Conservation (phyloP, 2,113 vertebrate genomes). For the Osmerus eperlanus region DNA sequence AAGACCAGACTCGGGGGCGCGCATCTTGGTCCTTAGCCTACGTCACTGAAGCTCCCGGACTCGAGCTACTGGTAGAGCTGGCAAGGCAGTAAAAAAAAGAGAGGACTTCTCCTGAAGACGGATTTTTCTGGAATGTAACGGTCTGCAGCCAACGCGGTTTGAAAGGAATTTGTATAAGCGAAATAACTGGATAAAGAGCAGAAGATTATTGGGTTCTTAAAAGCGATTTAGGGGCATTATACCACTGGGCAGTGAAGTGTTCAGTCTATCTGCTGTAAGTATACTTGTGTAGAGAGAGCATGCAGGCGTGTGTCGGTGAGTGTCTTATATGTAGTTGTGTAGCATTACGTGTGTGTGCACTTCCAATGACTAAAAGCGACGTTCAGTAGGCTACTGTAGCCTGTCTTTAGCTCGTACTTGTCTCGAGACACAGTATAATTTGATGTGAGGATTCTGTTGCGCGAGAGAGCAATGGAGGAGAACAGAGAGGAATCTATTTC, state of each 20-base stretch:
- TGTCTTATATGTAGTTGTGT: background rate
- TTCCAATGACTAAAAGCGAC: too few species aligned
- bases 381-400: too few species aligned
- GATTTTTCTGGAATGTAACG: background rate
- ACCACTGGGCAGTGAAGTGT: background rate
- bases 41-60: conserved; percentile 57
- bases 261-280: background rate
- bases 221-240: background rate
- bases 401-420: too few species aligned
- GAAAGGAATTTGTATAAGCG: too few species aligned
- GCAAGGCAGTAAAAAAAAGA: conserved; percentile 48
- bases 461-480: too few species aligned
- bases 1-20: conserved; percentile 41
- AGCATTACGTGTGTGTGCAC: background rate
- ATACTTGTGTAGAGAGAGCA: background rate
- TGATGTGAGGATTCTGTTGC: too few species aligned
- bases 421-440: too few species aligned
- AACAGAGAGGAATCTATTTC: too few species aligned
- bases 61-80: conserved; percentile 53
- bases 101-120: conserved; percentile 4
- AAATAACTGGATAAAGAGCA: too few species aligned
- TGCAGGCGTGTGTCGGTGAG: background rate
- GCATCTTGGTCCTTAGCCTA: conserved; percentile 37
- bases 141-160: too few species aligned
- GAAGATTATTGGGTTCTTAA: background rate